A percentile compares a stretch with the other conserved stretches of the same genome.
These are phyloP conservation scores for Dasypolia templi DNA, from an alignment of 2,888 invertebrate genomes.

Conservation along the genomic window DNA sequence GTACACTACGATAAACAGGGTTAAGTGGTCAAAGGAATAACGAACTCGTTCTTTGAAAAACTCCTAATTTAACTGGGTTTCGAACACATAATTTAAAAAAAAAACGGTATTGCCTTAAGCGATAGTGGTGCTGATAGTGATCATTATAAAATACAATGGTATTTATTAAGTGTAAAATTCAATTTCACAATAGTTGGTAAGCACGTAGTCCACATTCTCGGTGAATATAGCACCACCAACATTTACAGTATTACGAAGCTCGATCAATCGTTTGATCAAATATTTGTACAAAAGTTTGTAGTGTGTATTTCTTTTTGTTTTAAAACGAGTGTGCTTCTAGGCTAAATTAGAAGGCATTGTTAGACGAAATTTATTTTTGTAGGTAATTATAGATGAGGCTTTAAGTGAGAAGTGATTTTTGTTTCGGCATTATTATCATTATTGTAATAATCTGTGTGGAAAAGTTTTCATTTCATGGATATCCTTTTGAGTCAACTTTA, in stretches of 20 bases:
- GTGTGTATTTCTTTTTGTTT: slow-evolving; percentile 67
- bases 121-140: no score
- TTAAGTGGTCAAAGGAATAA: no score
- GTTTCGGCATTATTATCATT: slow-evolving; percentile 47
- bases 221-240: slow-evolving; percentile 51
- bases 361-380: slow-evolving; percentile 68
- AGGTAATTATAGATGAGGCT: slow-evolving; percentile 68
- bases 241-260: slow-evolving; percentile 36
- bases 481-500: not conserved
- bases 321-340: slow-evolving; percentile 56
- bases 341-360: slow-evolving; percentile 71
- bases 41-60: not conserved
- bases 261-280: slow-evolving; percentile 57
- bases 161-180: not conserved
- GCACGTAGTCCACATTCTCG: slow-evolving; percentile 37
- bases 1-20: not conserved
- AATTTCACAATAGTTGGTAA: slow-evolving; percentile 19
- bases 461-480: not conserved
- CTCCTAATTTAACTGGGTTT: no score
- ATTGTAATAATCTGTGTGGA: slow-evolving; percentile 17
- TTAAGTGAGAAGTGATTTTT: slow-evolving; percentile 63
- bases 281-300: slow-evolving; percentile 66
- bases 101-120: no score
- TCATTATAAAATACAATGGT: not conserved
- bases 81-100: no score